Conservation (phyloP, 2,797 vertebrate species). For the Cirrhinus mrigala region DNA sequence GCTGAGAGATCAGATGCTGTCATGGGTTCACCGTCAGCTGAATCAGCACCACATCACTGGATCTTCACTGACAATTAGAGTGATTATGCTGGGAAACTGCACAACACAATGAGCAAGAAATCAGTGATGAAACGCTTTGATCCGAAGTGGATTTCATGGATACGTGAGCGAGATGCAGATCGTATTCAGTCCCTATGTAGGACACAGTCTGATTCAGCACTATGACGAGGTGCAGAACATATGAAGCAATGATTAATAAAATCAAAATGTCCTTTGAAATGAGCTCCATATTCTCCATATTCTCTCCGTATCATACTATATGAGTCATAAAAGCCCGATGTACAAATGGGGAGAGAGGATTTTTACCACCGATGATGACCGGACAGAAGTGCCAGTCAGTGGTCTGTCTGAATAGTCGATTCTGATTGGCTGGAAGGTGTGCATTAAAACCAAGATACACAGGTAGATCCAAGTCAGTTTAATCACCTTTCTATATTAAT, state of each 20-base stretch:
- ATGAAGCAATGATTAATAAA: neutral
- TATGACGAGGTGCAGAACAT: neutral
- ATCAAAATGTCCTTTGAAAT: neutral
- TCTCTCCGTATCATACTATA: neutral
- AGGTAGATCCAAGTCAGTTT: neutral
- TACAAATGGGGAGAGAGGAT: too few species aligned
- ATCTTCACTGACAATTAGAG: neutral
- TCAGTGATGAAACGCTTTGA: neutral
- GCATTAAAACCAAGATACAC: neutral
- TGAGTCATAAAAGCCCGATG: neutral
- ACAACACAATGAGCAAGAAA: neutral
- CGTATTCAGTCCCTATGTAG: neutral
- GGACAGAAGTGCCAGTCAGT: too few species aligned
- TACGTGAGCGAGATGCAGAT: neutral
- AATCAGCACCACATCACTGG: neutral
- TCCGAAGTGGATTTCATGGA: neutral
- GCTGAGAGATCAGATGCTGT: neutral
- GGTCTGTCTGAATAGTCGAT: too few species aligned
- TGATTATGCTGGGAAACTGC: neutral
- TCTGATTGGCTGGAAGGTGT: neutral
- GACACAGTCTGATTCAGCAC: neutral
- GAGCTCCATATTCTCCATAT: neutral
- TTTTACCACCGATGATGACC: too few species aligned
- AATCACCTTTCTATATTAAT: neutral
- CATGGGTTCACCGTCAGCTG: neutral